Evolutionary conservation across 1,140 invertebrate species (phyloP), one percentile per base, ranked within the genome.

Genomic region (Ceratoteleas bidentatus): DNA sequence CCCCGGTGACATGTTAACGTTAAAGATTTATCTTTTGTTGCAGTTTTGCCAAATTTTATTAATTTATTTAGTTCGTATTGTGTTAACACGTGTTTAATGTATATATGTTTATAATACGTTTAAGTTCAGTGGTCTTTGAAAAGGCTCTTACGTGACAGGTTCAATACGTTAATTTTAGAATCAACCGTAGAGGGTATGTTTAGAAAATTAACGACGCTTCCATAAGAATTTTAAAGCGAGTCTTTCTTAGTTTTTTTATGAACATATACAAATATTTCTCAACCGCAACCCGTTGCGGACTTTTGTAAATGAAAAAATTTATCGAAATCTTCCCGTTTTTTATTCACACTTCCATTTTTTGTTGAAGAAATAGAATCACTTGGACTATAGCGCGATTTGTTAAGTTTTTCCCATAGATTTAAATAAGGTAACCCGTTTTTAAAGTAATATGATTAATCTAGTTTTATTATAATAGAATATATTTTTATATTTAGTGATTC

Each of bases 401-500:
- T 53, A 36, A 53, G 5, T 53, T 40, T 61, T 50, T 15, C 34
- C 36, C 36, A 36, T 15, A 62, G n/a, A 50, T 57, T 45, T 45
- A 40, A 45, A 45, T 45, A 9, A 40, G 13, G 3, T 45, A 65
- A 53, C 38, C 54, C 52, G 16, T 56, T 54, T 65, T 33, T 47
- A 45, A 38, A 11, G 38, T 43, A 54, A 53, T 54, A 9, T 36
- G 54, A 62, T 61, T 61, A 62, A 72, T 54, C 15, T 53, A 73
- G 50, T 62, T 73, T 62, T 58, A 60, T 74, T 56, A 9, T 60
- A 60, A 60, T 53, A 52, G 54, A 75, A 56, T 66, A 65, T 74
- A 75, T 75, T 74, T 74, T 64, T 74, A 57, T 74, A 74, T 58
- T 73, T 65, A 74, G 61, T 65, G 45, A 74, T 74, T 74, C 34